Percentiles rank a stretch among this genome's conserved stretches.
Evolutionary conservation across 2,888 invertebrate genomes (phyloP).

Genomic region (Argyra leucocephala): DNA sequence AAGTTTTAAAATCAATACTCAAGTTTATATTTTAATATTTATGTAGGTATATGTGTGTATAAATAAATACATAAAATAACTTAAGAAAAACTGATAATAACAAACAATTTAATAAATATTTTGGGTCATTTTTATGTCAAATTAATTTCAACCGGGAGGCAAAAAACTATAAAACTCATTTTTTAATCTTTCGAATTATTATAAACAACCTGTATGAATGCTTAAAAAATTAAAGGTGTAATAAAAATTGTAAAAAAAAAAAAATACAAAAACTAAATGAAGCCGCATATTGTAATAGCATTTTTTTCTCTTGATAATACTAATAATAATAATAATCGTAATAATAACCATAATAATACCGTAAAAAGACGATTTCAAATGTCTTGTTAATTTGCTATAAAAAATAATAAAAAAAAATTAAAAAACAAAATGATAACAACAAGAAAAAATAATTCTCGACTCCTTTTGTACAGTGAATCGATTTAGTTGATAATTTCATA

Average conservation of each 20-base stretch:
- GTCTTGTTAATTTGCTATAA: conserved; percentile 26
- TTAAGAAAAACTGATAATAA: conserved; percentile 1
- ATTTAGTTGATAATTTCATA: background rate
- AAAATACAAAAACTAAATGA: conserved; percentile 2
- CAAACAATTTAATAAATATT: background rate
- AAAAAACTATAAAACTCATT: background rate
- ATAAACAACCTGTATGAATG: conserved; percentile 24
- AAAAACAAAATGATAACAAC: background rate
- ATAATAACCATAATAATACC: conserved; percentile 26
- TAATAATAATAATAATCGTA: conserved; percentile 16
- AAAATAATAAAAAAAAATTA: conserved; percentile 8
- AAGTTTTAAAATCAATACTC: too few relatives aligned
- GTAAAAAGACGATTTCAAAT: conserved; percentile 25
- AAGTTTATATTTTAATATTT: too few relatives aligned
- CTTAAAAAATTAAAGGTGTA: conserved; percentile 6
- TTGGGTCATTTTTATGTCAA: background rate
- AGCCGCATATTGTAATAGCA: background rate
- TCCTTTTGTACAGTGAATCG: background rate
- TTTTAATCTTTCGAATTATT: background rate
- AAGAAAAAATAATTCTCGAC: background rate
- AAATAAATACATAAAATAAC: background rate
- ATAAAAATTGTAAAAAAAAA: conserved; percentile 12
- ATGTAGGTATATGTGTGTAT: background rate
- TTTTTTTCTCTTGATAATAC: conserved; percentile 10
- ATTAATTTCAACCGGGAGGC: conserved; percentile 1